phyloP scores from a whole-genome alignment of 2,888 invertebrate species.

The Spialia ferax region DNA sequence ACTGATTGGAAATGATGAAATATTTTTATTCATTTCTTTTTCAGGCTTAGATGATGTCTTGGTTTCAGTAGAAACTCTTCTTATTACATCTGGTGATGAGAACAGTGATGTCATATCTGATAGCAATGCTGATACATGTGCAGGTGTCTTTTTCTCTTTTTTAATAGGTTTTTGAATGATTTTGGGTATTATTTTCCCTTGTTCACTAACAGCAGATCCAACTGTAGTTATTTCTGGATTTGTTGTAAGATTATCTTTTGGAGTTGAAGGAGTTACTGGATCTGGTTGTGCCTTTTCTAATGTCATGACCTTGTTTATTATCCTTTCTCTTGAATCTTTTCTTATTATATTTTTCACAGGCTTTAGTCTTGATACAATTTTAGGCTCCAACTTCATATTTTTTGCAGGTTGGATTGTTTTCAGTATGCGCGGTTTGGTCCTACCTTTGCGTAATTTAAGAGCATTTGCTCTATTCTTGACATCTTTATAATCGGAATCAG shows the following conservation, averaged over 20 bases:
- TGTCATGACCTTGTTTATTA: conserved; percentile 62
- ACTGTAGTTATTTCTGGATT: conserved; percentile 49
- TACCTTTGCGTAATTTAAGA: conserved; percentile 64
- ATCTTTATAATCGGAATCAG: conserved; percentile 88
- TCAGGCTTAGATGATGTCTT: conserved; percentile 80
- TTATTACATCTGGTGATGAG: conserved; percentile 92
- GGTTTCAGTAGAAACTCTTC: conserved; percentile 87
- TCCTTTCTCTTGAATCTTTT: conserved; percentile 72
- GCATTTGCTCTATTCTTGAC: conserved; percentile 67
- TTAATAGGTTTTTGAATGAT: conserved; percentile 67
- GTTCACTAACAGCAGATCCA: conserved; percentile 60
- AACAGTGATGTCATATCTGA: conserved; percentile 90
- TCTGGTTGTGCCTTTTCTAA: conserved; percentile 61
- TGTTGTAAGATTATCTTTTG: conserved; percentile 58
- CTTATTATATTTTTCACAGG: conserved; percentile 61
- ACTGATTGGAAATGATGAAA: conserved; percentile 26
- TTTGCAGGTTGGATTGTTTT: conserved; percentile 61
- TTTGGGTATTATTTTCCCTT: conserved; percentile 77
- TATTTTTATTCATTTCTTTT: conserved; percentile 72
- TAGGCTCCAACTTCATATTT: conserved; percentile 63
- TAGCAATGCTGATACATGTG: conserved; percentile 84
- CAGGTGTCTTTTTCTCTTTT: conserved; percentile 87
- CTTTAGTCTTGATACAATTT: conserved; percentile 66
- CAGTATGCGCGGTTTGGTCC: conserved; percentile 75
- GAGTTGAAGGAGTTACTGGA: conserved; percentile 52